Evolutionary conservation across 2,888 invertebrate species (phyloP), one percentile per base, ranked within the genome.

Genomic region (Drosophila subquinaria): DNA sequence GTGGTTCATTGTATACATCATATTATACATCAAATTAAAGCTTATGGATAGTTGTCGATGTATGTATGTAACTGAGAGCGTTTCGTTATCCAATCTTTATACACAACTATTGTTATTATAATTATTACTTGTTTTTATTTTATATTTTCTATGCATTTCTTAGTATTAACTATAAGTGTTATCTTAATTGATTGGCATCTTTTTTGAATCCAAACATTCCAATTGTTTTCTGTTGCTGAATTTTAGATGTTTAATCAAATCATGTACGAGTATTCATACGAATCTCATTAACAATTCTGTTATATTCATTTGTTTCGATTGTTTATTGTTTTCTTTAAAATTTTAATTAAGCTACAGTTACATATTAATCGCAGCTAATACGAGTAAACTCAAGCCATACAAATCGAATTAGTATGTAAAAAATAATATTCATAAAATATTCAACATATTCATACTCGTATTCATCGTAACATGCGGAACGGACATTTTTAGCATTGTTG

Each of bases 401-500:
- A 35, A 63, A 56, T 63, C 73, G 60, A 64, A 74, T 56, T 56
- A 60, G 36, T 45, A 47, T 51, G 40, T 69, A 68, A 43, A 50
- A 60, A 50, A 55, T 51, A 48, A 70, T 70, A 48, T 36, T 42
- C 9, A 67, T 65, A 62, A 43, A 30, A 43, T 61, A 63, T 33
- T 20, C 20, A 20, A 20, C 20, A 20, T 20, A 20, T 20, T 20
- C 20, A 20, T 20, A 60, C 10, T 38, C 51, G 43, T 35, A 67
- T 55, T 62, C 60, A 60, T 52, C 45, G 59, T 23, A 52, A 71
- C 40, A 66, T 50, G 63, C 59, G 56, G 69, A 62, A 69, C 51
- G 66, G 66, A 69, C 48, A 76, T 57, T 67, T 79, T 75, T 72
- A 88, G 77, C 86, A 78, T 82, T 79, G 81, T 83, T 88, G 85